phyloP scores from a whole-genome alignment of 2,888 invertebrate species.

The Zonitis immaculata region DNA sequence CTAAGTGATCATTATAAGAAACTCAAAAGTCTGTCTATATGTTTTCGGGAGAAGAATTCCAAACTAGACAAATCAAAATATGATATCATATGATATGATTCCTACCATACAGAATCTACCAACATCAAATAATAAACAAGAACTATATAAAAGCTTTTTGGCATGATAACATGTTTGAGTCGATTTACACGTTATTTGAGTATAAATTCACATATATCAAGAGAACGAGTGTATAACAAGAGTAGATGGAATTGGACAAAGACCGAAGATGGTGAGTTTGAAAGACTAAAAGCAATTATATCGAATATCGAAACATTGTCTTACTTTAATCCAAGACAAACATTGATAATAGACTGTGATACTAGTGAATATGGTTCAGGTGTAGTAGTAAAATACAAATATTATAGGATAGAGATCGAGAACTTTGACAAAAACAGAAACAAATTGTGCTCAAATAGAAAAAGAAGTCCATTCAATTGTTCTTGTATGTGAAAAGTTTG shows the following conservation, averaged over 20 bases:
- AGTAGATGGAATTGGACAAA: not conserved
- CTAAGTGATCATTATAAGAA: not conserved
- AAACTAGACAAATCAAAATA: not conserved
- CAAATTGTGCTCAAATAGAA: conserved; percentile 13
- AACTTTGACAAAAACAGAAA: not conserved
- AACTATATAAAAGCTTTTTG: not conserved
- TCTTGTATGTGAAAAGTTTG: conserved; percentile 13
- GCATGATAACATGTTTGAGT: not conserved
- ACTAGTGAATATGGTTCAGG: not conserved
- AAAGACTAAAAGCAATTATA: not conserved
- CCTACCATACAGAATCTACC: not conserved
- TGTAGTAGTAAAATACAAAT: not conserved
- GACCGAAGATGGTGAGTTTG: not conserved
- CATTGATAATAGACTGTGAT: not conserved
- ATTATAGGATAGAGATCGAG: not conserved
- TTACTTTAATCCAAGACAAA: not conserved
- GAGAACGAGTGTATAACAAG: not conserved
- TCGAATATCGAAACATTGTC: not conserved
- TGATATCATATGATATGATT: not conserved
- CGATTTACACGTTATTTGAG: not conserved
- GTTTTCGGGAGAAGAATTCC: not conserved
- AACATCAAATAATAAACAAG: not conserved
- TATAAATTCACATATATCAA: not conserved
- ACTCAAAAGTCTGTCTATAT: not conserved
- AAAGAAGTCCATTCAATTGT: conserved; percentile 10